Percentiles rank a stretch among this genome's conserved stretches.
phyloP scores from a whole-genome alignment of 2,113 vertebrate species.

The Corynorhinus townsendii region DNA sequence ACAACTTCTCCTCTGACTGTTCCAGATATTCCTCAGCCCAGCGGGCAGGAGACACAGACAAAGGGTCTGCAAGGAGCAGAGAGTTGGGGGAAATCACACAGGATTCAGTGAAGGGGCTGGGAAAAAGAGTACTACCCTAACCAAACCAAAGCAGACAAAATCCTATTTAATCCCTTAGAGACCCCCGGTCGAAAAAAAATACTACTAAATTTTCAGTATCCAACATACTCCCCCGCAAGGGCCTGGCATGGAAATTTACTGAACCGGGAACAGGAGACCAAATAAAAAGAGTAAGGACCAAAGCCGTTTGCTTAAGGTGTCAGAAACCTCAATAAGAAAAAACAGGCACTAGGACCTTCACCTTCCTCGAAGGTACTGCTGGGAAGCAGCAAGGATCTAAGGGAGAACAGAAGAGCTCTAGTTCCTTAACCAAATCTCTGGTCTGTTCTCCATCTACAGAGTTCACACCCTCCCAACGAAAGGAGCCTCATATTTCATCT shows the following conservation, averaged over 20 bases:
- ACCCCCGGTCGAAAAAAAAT: not conserved
- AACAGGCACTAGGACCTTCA: not conserved
- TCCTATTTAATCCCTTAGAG: not conserved
- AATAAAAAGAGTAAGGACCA: not conserved
- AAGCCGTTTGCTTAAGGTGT: not conserved
- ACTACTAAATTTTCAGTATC: not conserved
- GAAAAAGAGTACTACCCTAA: not conserved
- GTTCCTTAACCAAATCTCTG: not conserved
- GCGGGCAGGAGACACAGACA: slow-evolving; percentile 86
- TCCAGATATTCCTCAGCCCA: slow-evolving; percentile 99
- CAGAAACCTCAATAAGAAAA: not conserved
- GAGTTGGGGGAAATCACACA: not conserved
- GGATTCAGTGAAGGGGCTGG: not conserved
- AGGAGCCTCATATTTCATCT: not conserved
- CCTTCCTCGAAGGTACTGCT: not conserved
- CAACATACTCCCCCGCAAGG: not conserved
- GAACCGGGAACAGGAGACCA: not conserved
- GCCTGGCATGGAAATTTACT: not conserved
- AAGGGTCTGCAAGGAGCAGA: slow-evolving; percentile 82
- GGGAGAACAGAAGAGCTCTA: not conserved
- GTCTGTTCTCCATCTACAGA: not conserved
- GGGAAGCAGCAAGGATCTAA: not conserved
- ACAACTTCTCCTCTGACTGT: slow-evolving; percentile 97
- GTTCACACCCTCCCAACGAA: not conserved
- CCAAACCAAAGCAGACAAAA: not conserved